These are phyloP conservation scores for Lepilemur ruficaudatus DNA, from an alignment of 2,797 vertebrate genomes.

Conservation along the genomic window DNA sequence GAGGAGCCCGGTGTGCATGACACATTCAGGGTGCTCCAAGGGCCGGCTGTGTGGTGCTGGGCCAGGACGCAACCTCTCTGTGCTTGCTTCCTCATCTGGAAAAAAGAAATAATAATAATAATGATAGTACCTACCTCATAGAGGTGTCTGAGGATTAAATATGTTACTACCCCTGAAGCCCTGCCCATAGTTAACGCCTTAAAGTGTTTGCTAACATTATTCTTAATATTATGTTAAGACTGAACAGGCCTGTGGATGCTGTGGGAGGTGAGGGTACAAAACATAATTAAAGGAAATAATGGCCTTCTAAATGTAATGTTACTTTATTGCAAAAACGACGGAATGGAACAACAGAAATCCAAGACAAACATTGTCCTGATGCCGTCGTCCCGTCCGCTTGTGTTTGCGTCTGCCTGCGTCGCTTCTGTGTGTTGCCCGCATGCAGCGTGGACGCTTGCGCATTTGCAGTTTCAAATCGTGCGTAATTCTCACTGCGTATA, in stretches of 20 bases:
- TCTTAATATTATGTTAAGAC: not conserved
- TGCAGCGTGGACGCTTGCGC: not conserved
- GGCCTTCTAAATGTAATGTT: not conserved
- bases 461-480: too few species aligned
- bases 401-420: not conserved
- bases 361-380: not conserved
- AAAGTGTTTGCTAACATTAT: not conserved
- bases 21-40: not conserved
- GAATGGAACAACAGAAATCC: not conserved
- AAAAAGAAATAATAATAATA: not conserved
- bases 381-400: not conserved
- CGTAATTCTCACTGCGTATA: not conserved
- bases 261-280: not conserved
- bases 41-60: not conserved
- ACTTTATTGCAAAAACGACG: not conserved
- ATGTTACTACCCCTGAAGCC: too few species aligned
- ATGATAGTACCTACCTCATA: not conserved
- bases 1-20: not conserved
- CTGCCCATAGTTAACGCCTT: not conserved
- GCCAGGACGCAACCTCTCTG: not conserved
- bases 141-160: not conserved
- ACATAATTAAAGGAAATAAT: not conserved
- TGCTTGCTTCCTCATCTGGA: not conserved
- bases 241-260: not conserved
- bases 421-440: rapidly evolving